Base-by-base conservation (phyloP, 2,888 invertebrate species). In the Pristionchus japonicus region DNA sequence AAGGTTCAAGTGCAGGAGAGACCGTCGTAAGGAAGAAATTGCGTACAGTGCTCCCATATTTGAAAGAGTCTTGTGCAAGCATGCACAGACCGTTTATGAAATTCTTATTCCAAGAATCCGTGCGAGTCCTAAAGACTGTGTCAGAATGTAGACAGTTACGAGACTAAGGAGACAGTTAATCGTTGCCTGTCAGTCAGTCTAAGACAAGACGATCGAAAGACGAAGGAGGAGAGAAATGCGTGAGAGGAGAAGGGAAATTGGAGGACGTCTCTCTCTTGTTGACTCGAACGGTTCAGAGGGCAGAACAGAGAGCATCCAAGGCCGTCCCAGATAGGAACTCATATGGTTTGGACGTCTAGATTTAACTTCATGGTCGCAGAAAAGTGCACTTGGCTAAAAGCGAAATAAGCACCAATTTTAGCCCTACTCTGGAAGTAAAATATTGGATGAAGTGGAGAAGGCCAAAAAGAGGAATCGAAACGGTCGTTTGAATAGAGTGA, bases 361-460 rank as follows among this genome's bases (percentile, higher is more conserved):
- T n/a, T n/a, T n/a, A n/a, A n/a, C n/a, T n/a, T n/a, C n/a, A n/a
- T n/a, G n/a, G n/a, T n/a, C n/a, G n/a, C n/a, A n/a, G n/a, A n/a
- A n/a, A n/a, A n/a, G n/a, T n/a, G n/a, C n/a, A n/a, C n/a, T n/a
- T n/a, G n/a, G n/a, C n/a, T n/a, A n/a, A n/a, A n/a, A n/a, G n/a
- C n/a, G n/a, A n/a, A n/a, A n/a, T n/a, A n/a, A n/a, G n/a, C n/a
- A n/a, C n/a, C n/a, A n/a, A n/a, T n/a, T n/a, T n/a, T n/a, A n/a
- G n/a, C n/a, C n/a, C n/a, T 31, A 6, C 4, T 6, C 37, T 77
- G 77, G 77, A 77, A 43, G 40, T 37, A 77, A 40, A 77, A 77
- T n/a, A 31, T 64, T n/a, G 64, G 64, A n/a, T 64, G 77, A 77
- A n/a, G n/a, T n/a, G n/a, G n/a, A 40, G 70, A 70, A 31, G 70